These are phyloP conservation scores for Acropternis orthonyx DNA, from an alignment of 2,797 vertebrate genomes.

Conservation along the genomic window DNA sequence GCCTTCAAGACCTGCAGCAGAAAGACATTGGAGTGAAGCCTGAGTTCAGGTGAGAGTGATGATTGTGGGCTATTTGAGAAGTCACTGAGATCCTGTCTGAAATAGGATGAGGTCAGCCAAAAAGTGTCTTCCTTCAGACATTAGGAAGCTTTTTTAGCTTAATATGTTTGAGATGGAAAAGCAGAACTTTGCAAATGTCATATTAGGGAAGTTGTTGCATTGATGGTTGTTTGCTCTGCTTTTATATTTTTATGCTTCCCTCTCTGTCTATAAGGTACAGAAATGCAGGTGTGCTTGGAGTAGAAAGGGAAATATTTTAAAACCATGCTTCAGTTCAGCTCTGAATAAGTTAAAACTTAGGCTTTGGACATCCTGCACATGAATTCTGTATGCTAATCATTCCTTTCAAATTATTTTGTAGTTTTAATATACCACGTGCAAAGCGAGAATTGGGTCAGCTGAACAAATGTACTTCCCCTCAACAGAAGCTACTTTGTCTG, in stretches of 20 bases:
- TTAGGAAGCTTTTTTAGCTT: neutral
- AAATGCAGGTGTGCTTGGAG: neutral
- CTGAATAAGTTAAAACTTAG: neutral
- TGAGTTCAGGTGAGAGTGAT: slow-evolving; percentile 88
- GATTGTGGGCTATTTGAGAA: neutral
- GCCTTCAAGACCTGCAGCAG: slow-evolving; percentile 95
- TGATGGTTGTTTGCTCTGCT: neutral
- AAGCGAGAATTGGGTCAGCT: slow-evolving; percentile 90
- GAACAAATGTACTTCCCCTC: slow-evolving; percentile 90
- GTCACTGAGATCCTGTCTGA: neutral
- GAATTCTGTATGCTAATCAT: neutral
- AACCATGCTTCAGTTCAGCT: neutral
- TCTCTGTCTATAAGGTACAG: neutral
- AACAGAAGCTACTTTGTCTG: slow-evolving; percentile 92
- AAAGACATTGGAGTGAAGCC: slow-evolving; percentile 93
- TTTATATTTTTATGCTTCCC: neutral
- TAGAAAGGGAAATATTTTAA: neutral
- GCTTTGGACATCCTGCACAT: neutral
- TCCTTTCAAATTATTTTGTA: slow-evolving; percentile 61
- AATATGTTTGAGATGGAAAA: neutral
- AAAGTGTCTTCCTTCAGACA: neutral
- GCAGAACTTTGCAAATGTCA: neutral
- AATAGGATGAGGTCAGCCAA: neutral
- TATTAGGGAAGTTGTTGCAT: neutral
- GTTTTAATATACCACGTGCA: slow-evolving; percentile 91